Evolutionary conservation across 2,797 vertebrate genomes (phyloP).

Genomic region (Discoglossus pictus): DNA sequence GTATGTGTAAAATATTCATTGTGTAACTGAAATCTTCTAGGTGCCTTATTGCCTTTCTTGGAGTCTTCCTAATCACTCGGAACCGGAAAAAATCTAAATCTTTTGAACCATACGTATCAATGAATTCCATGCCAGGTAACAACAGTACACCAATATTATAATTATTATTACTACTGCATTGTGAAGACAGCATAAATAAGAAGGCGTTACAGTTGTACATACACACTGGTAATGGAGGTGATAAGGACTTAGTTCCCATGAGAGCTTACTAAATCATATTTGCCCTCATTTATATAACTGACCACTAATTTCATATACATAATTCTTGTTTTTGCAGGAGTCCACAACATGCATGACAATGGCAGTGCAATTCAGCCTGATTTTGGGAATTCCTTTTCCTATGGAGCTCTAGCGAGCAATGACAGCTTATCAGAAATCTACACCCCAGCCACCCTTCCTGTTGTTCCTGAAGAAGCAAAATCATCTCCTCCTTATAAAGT

Average conservation of each 20-base stretch:
- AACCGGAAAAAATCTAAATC: slow-evolving; percentile 81
- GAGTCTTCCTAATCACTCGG: slow-evolving; percentile 89
- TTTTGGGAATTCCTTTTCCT: slow-evolving; percentile 88
- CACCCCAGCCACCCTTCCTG: slow-evolving; percentile 72
- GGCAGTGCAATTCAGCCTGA: slow-evolving; percentile 83
- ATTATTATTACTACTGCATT: too few relatives aligned
- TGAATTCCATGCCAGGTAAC: slow-evolving; percentile 90
- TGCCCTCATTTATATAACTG: too few relatives aligned
- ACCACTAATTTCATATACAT: slow-evolving; percentile 1
- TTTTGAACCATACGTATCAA: slow-evolving; percentile 94
- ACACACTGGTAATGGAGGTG: too few relatives aligned
- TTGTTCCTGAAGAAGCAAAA: slow-evolving; percentile 68
- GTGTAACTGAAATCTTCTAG: slow-evolving; percentile 63
- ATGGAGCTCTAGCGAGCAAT: slow-evolving; percentile 89
- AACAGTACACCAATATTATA: too few relatives aligned
- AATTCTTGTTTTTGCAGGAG: slow-evolving; percentile 72
- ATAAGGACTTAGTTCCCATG: too few relatives aligned
- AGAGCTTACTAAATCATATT: too few relatives aligned
- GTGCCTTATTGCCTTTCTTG: slow-evolving; percentile 83
- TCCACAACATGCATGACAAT: slow-evolving; percentile 88
- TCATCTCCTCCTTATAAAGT: slow-evolving; percentile 62
- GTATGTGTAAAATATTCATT: too few relatives aligned
- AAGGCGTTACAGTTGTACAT: too few relatives aligned
- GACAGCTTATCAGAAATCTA: slow-evolving; percentile 75
- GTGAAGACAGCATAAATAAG: too few relatives aligned